Evolutionary conservation across 2,113 vertebrate species (phyloP), one percentile per base, ranked within the genome.

Genomic region (Scartelaos histophorus): DNA sequence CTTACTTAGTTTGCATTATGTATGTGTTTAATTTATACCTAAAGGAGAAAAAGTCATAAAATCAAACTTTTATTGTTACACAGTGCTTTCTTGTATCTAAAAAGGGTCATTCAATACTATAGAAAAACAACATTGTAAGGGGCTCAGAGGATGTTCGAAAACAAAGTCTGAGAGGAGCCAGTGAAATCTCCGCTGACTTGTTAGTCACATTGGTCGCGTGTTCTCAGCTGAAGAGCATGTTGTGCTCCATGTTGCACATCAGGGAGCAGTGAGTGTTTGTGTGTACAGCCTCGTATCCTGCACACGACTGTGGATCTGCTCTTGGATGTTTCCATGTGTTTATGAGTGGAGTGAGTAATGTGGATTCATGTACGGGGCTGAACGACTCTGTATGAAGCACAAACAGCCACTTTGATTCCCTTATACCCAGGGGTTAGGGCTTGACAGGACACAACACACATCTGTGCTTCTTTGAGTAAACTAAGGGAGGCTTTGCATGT

Each of bases 151-250:
- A 45, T 49, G 67, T 24, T 46, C 38, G 21, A 72, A 61, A 80
- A 73, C 21, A 71, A 46, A 65, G 61, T n/a, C 7, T 46, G 25
- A 24, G 24, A 64, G 9, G 47, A 46, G 29, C 17, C 70, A 71
- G 66, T 35, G 12, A 76, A 78, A 70, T 75, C 81, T 72, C 86
- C 66, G 64, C 71, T 74, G 82, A 87, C 81, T 76, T 75, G 81
- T 83, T 82, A 80, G 77, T 65, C 62, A 56, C 85, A 84, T 72
- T 38, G 79, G 73, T 66, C 67, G 46, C 74, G 78, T 85, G 83
- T 79, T 81, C 49, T 21, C 45, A 66, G 70, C 67, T 22, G 57
- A 74, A 66, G 64, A 78, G 66, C 74, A 78, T 75, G 68, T 54
- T 76, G 68, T 81, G 35, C 7, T 24, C 56, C 35, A 70, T 76